phyloP scores from a whole-genome alignment of 2,113 vertebrate species.

The Crypturellus undulatus region DNA sequence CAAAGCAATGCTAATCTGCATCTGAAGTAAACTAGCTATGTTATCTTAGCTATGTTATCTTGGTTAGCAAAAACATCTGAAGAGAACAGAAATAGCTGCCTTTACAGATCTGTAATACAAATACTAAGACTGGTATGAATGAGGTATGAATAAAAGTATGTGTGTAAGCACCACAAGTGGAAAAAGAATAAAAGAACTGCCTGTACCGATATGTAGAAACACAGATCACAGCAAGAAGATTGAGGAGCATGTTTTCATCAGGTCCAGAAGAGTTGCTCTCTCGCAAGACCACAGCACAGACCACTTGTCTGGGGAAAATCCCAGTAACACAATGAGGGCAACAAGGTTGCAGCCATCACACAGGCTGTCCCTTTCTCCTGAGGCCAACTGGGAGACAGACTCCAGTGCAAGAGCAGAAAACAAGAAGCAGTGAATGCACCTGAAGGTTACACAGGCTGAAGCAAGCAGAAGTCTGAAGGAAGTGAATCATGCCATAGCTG shows the following conservation, averaged over 20 bases:
- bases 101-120: not conserved
- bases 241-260: not conserved
- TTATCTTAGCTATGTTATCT: not conserved
- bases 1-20: not conserved
- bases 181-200: not conserved
- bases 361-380: not conserved
- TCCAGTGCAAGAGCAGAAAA: not conserved
- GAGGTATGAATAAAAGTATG: not conserved
- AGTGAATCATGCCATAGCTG: not conserved
- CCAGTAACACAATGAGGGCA: not conserved
- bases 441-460: not conserved
- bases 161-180: not conserved
- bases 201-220: not conserved
- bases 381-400: not conserved
- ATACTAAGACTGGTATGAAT: not conserved
- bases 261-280: not conserved
- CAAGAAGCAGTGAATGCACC: not conserved
- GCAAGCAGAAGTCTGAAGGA: not conserved
- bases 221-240: not conserved
- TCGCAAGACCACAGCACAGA: not conserved
- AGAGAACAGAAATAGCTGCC: not conserved
- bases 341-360: not conserved
- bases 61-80: not conserved
- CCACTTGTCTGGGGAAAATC: not conserved
- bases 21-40: not conserved